These are phyloP conservation scores for Frankliniella intonsa DNA, from an alignment of 2,888 invertebrate species.

Conservation along the genomic window DNA sequence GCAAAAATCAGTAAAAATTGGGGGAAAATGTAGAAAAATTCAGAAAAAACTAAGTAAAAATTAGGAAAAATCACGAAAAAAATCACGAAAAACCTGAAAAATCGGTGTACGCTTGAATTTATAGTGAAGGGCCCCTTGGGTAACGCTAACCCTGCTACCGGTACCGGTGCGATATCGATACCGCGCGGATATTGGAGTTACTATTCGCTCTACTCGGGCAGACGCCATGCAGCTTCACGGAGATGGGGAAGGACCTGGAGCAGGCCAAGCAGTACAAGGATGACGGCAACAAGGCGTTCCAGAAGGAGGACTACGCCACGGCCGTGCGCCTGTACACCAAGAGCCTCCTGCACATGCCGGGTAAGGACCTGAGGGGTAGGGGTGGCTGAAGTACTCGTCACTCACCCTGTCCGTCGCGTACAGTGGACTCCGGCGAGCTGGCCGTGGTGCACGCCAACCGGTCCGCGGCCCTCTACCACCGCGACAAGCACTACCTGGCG, in stretches of 20 bases:
- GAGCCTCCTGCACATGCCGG: conserved; percentile 60
- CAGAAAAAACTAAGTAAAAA: too few species aligned
- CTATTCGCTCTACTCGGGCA: neutral
- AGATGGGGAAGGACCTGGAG: conserved; percentile 51
- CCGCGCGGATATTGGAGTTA: conserved; percentile 32
- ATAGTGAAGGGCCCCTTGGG: conserved; percentile 48
- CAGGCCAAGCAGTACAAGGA: conserved; percentile 62
- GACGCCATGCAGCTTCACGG: conserved; percentile 38
- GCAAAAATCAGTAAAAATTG: too few species aligned
- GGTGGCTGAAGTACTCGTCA: too few species aligned
- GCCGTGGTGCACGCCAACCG: conserved; percentile 72
- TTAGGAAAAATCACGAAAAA: too few species aligned
- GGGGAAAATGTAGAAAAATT: neutral
- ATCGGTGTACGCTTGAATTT: too few species aligned
- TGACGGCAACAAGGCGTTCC: conserved; percentile 68
- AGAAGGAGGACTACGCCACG: conserved; percentile 61
- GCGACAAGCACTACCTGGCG: conserved; percentile 62
- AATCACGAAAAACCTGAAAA: too few species aligned
- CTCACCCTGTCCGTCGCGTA: conserved; percentile 16
- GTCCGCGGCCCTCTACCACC: conserved; percentile 71
- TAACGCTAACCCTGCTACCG: too few species aligned
- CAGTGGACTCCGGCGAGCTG: conserved; percentile 48
- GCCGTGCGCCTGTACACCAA: conserved; percentile 67
- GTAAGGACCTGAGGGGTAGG: conserved; percentile 50
- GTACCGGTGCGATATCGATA: conserved; percentile 31